phyloP scores from a whole-genome alignment of 2,797 vertebrate genomes.

The Mallotus villosus region DNA sequence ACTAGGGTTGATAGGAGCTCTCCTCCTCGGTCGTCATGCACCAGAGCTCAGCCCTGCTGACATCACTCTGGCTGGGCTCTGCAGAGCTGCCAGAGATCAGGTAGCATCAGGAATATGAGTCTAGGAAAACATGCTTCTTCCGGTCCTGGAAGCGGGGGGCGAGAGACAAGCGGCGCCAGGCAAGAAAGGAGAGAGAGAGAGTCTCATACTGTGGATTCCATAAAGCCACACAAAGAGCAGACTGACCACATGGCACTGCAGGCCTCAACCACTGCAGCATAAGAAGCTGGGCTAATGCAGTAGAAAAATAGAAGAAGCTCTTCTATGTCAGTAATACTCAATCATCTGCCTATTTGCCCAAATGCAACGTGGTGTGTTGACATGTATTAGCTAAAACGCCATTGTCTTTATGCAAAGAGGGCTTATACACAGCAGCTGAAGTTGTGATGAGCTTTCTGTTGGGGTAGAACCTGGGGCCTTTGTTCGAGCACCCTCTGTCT shows the following conservation, averaged over 20 bases:
- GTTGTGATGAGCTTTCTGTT: background rate
- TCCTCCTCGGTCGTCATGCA: slow-evolving; percentile 46
- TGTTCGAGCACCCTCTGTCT: slow-evolving; percentile 31
- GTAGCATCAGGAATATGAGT: slow-evolving; percentile 34
- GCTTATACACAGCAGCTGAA: background rate
- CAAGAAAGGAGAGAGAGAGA: background rate
- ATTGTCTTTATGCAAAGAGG: too few species aligned
- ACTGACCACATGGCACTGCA: too few species aligned
- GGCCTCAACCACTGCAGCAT: background rate
- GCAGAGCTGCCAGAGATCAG: slow-evolving; percentile 31
- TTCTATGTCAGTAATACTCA: too few species aligned
- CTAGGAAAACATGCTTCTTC: slow-evolving; percentile 47
- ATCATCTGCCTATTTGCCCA: background rate
- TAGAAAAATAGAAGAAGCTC: background rate
- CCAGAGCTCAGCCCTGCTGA: slow-evolving; percentile 45
- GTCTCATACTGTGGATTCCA: background rate
- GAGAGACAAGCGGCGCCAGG: background rate
- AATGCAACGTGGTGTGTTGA: background rate
- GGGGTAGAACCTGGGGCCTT: background rate
- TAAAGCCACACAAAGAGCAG: background rate
- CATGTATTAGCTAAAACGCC: background rate
- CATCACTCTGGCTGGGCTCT: slow-evolving; percentile 43
- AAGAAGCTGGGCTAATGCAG: background rate
- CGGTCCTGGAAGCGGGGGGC: slow-evolving; percentile 6
- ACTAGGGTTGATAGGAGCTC: slow-evolving; percentile 54